Evolutionary conservation across 1,140 invertebrate genomes (phyloP).

Genomic region (Bombus polaris): DNA sequence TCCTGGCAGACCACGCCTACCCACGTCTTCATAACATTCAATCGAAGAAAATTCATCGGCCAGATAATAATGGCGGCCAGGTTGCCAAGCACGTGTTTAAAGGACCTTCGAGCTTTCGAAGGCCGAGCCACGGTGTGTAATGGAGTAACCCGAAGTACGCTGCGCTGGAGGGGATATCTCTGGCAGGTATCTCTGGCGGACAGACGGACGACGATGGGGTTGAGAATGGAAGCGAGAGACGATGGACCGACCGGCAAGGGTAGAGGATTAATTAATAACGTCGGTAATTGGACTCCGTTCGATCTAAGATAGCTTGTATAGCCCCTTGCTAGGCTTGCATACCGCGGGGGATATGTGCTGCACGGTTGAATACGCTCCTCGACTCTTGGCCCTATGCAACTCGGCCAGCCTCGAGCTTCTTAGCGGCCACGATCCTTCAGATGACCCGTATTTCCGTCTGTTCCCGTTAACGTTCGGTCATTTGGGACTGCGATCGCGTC

Average conservation of each 20-base stretch:
- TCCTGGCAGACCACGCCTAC: background rate
- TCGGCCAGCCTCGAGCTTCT: slow-evolving; percentile 17
- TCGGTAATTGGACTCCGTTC: slow-evolving; percentile 77
- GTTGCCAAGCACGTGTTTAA: slow-evolving; percentile 43
- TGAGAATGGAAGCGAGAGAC: slow-evolving; percentile 72
- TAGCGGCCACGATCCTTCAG: slow-evolving; percentile 1
- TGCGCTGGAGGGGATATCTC: slow-evolving; percentile 59
- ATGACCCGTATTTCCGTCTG: slow-evolving; percentile 23
- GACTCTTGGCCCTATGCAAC: slow-evolving; percentile 31
- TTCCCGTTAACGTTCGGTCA: slow-evolving; percentile 5
- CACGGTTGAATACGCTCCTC: slow-evolving; percentile 60
- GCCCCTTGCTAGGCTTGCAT: slow-evolving; percentile 60
- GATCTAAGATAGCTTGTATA: slow-evolving; percentile 76
- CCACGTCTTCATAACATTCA: slow-evolving; percentile 1
- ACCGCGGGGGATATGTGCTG: slow-evolving; percentile 60
- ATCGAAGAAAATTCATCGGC: slow-evolving; percentile 41
- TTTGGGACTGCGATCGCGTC: slow-evolving; percentile 1
- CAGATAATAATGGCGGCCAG: background rate
- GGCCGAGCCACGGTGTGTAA: slow-evolving; percentile 51
- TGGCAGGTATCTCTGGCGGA: slow-evolving; percentile 71
- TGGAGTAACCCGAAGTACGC: slow-evolving; percentile 49
- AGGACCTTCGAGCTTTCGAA: slow-evolving; percentile 61
- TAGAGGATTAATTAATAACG: slow-evolving; percentile 79
- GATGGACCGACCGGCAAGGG: slow-evolving; percentile 59
- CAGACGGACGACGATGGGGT: slow-evolving; percentile 73